Conservation (phyloP, 2,888 invertebrate species). For the Chymomyza fuscimana region DNA sequence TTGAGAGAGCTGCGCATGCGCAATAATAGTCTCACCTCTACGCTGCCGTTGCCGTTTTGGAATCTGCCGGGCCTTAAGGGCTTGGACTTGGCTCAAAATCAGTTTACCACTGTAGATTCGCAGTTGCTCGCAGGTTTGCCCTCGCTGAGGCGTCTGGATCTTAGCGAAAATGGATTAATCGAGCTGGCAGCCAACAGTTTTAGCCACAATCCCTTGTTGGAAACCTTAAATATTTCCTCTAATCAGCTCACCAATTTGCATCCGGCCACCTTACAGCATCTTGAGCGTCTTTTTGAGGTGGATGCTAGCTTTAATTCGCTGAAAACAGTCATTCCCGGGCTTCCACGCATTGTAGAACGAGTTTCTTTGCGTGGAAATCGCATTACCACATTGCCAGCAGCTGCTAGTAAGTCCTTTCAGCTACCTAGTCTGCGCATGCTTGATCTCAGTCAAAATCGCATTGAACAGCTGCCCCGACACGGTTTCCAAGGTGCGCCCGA, state of each 20-base stretch:
- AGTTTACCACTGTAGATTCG: conserved; percentile 86
- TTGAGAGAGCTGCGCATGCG: conserved; percentile 89
- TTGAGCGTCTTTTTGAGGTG: conserved; percentile 88
- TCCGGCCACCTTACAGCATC: conserved; percentile 87
- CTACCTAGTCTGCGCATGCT: conserved; percentile 87
- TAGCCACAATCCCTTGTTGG: conserved; percentile 85
- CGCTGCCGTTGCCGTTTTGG: conserved; percentile 89
- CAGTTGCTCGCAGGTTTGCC: conserved; percentile 88
- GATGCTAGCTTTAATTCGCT: conserved; percentile 88
- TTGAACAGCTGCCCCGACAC: conserved; percentile 85
- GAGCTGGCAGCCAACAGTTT: conserved; percentile 88
- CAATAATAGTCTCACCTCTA: conserved; percentile 90
- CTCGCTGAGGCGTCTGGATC: conserved; percentile 87
- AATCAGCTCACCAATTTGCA: conserved; percentile 87
- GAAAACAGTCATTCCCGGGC: conserved; percentile 87
- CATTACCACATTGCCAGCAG: conserved; percentile 84
- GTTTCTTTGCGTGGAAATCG: conserved; percentile 86
- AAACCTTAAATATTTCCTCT: conserved; percentile 89
- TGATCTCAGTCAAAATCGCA: conserved; percentile 87
- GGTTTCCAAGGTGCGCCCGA: conserved; percentile 85
- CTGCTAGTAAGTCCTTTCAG: conserved; percentile 85
- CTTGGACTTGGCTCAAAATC: conserved; percentile 89
- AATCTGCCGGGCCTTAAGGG: conserved; percentile 91
- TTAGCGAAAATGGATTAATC: conserved; percentile 87
- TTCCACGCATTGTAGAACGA: conserved; percentile 89